Evolutionary conservation across 2,888 invertebrate genomes (phyloP).

Genomic region (Acronicta leporina): DNA sequence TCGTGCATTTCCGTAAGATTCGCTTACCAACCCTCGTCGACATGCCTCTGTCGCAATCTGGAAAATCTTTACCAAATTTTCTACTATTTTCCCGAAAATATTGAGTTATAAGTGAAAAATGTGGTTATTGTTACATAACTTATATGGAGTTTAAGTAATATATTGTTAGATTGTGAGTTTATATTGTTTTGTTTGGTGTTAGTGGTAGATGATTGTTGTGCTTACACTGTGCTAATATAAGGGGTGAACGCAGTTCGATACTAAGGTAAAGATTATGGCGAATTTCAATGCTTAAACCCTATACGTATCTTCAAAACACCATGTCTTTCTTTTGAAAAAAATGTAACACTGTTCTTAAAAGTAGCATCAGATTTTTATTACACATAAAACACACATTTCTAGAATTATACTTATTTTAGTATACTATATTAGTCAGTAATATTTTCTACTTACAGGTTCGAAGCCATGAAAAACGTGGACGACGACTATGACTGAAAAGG

Average conservation of each 20-base stretch:
- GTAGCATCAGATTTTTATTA: too few species aligned
- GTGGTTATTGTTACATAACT: constrained; percentile 61
- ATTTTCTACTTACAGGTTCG: constrained; percentile 63
- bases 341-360: neutral
- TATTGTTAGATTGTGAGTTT: constrained; percentile 62
- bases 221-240: constrained; percentile 61
- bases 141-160: constrained; percentile 56
- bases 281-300: constrained; percentile 16
- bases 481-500: constrained; percentile 86
- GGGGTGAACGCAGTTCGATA: constrained; percentile 65
- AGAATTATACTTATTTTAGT: constrained; percentile 3
- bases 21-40: constrained; percentile 82
- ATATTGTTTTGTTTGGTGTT: constrained; percentile 71
- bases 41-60: constrained; percentile 77
- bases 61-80: constrained; percentile 82
- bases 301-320: neutral
- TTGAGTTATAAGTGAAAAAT: constrained; percentile 69
- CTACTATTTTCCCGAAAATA: constrained; percentile 65
- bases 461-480: constrained; percentile 79
- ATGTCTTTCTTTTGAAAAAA: neutral
- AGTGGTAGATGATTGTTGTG: constrained; percentile 79
- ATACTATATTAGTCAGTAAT: constrained; percentile 1
- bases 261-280: constrained; percentile 64
- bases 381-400: neutral
- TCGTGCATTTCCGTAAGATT: constrained; percentile 82